Evolutionary conservation across 64 coral and sea anemone species (phyloP).

Genomic region (Platygyra sinensis): DNA sequence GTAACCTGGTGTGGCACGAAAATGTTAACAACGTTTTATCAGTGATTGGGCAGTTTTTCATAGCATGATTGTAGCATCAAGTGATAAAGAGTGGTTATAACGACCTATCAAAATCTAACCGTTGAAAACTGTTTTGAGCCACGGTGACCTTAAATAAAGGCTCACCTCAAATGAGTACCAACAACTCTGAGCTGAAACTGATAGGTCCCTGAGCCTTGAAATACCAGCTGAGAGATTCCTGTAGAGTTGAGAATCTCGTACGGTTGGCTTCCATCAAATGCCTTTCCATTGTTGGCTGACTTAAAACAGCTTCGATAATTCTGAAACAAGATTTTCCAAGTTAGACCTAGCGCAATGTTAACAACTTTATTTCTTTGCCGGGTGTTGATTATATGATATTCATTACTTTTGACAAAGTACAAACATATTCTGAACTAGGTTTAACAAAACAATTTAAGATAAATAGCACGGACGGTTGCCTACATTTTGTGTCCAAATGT

Average conservation of each 20-base stretch:
- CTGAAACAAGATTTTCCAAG: slow-evolving; percentile 29
- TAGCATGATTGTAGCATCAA: too few species aligned
- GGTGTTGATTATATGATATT: too few species aligned
- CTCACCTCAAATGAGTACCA: slow-evolving; percentile 72
- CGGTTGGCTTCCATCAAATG: slow-evolving; percentile 57
- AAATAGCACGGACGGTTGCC: neutral
- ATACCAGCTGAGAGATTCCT: slow-evolving; percentile 70
- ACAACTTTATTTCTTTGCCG: too few species aligned
- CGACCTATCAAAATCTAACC: neutral
- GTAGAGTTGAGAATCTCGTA: slow-evolving; percentile 85
- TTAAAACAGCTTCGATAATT: slow-evolving; percentile 76
- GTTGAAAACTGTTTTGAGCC: neutral
- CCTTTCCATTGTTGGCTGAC: neutral
- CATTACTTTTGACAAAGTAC: neutral
- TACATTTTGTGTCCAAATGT: slow-evolving; percentile 68
- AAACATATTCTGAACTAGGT: neutral
- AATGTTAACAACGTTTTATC: too few species aligned
- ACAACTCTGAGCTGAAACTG: slow-evolving; percentile 68
- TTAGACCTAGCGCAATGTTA: neutral
- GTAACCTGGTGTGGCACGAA: too few species aligned
- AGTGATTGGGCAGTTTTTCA: too few species aligned
- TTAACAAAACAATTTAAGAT: too few species aligned
- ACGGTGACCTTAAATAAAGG: neutral
- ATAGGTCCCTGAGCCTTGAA: slow-evolving; percentile 62
- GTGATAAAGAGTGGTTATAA: too few species aligned